Conservation (phyloP, 2,888 invertebrate genomes). For the Prosopocoilus inquinatus region DNA sequence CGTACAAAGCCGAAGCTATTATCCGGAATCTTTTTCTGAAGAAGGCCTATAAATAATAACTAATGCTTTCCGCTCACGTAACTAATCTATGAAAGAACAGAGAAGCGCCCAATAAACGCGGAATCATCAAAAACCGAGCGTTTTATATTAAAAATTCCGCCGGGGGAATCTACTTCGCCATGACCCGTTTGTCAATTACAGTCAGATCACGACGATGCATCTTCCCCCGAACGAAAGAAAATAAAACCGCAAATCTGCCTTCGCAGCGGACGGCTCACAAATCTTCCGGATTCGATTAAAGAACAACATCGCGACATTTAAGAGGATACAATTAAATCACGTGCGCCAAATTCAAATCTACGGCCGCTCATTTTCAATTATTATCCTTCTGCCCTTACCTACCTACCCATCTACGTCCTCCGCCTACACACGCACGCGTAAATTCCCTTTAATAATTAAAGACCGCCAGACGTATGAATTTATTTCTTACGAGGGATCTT, state of each 20-base stretch:
- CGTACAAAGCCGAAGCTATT: conserved; percentile 41
- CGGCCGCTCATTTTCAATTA: background rate
- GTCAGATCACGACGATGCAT: conserved; percentile 33
- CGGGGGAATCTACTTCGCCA: conserved; percentile 27
- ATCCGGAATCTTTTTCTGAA: conserved; percentile 39
- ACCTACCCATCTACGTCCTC: too few species aligned
- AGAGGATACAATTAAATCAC: conserved; percentile 30
- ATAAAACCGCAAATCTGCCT: conserved; percentile 32
- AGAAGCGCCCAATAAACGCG: conserved; percentile 48
- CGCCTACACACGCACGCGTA: too few species aligned
- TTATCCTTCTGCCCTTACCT: background rate
- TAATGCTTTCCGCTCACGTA: conserved; percentile 50
- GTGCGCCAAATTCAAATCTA: conserved; percentile 7
- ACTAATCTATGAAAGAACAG: conserved; percentile 48
- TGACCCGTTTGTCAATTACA: conserved; percentile 32
- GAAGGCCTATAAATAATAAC: conserved; percentile 47
- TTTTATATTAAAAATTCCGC: conserved; percentile 37
- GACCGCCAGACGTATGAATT: too few species aligned
- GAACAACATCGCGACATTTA: conserved; percentile 27
- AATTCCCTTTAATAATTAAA: too few species aligned
- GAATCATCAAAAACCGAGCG: conserved; percentile 40
- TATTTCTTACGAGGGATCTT: too few species aligned
- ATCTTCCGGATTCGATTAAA: conserved; percentile 35
- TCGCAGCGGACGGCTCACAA: conserved; percentile 30
- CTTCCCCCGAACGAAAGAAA: conserved; percentile 35